These are phyloP conservation scores for Caracal caracal DNA, from an alignment of 2,113 vertebrate genomes.

Conservation along the genomic window DNA sequence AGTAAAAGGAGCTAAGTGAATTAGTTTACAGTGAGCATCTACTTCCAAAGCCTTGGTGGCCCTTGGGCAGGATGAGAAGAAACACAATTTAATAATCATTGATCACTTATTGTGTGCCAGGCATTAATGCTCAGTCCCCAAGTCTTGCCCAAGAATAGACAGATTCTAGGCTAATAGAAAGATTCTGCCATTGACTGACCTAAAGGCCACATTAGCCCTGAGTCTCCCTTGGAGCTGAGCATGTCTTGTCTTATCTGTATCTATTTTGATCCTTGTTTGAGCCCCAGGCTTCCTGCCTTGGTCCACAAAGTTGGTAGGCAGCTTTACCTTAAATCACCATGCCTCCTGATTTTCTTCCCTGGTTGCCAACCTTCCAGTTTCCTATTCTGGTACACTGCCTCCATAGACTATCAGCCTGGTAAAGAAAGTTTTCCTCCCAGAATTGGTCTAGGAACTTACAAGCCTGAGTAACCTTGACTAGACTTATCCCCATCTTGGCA, in stretches of 20 bases:
- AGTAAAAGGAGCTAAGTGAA: neutral
- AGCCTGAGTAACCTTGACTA: neutral
- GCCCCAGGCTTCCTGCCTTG: neutral
- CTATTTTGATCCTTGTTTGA: neutral
- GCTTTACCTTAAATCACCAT: neutral
- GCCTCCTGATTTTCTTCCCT: neutral
- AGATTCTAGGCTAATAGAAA: neutral
- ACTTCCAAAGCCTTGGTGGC: neutral
- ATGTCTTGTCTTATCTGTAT: neutral
- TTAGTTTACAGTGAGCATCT: neutral
- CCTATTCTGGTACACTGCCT: neutral
- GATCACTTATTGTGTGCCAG: neutral
- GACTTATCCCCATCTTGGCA: too few species aligned
- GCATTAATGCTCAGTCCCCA: neutral
- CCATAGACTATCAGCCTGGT: neutral
- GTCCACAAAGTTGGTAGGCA: neutral
- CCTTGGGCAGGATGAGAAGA: neutral
- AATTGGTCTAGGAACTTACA: neutral
- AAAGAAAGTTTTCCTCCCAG: neutral
- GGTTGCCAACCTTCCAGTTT: neutral
- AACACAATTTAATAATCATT: neutral
- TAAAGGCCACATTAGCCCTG: rapidly evolving
- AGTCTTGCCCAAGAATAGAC: neutral
- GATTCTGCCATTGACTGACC: too few species aligned
- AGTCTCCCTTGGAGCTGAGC: neutral